Conservation (phyloP, 2,797 vertebrate species). For the Eulemur mongoz region DNA sequence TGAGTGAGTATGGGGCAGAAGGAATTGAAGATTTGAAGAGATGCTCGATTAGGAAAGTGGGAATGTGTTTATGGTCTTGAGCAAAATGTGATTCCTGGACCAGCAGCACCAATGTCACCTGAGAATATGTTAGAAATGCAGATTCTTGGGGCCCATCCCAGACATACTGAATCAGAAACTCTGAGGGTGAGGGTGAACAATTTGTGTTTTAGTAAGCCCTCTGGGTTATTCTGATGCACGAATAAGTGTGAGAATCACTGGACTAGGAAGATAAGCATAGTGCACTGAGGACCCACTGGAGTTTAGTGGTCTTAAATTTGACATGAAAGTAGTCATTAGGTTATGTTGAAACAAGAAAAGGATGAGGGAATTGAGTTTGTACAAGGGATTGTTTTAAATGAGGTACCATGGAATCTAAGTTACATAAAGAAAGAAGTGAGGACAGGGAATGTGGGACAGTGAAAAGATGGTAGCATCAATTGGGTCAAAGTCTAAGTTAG, state of each 20-base stretch:
- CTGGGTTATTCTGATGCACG: neutral
- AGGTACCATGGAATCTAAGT: neutral
- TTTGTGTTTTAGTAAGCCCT: neutral
- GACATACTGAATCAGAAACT: neutral
- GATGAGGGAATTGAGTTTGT: neutral
- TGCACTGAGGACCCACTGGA: neutral
- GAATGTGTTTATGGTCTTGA: neutral
- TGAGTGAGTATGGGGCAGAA: neutral
- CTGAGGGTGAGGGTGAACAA: neutral
- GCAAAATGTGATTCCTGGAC: neutral
- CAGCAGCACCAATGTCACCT: neutral
- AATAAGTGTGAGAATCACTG: slow-evolving; percentile 1
- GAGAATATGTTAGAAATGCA: neutral
- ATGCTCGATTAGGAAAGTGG: neutral
- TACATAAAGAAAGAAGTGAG: neutral
- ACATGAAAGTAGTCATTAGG: neutral
- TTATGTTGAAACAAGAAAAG: neutral
- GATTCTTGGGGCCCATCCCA: neutral
- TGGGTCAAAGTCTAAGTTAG: neutral
- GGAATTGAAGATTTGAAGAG: slow-evolving; percentile 29
- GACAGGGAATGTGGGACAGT: neutral
- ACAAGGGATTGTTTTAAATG: neutral
- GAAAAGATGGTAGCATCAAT: neutral
- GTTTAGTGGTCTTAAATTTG: neutral
- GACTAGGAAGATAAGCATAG: neutral